phyloP scores from a whole-genome alignment of 2,888 invertebrate genomes.

The Stramonita haemastoma region DNA sequence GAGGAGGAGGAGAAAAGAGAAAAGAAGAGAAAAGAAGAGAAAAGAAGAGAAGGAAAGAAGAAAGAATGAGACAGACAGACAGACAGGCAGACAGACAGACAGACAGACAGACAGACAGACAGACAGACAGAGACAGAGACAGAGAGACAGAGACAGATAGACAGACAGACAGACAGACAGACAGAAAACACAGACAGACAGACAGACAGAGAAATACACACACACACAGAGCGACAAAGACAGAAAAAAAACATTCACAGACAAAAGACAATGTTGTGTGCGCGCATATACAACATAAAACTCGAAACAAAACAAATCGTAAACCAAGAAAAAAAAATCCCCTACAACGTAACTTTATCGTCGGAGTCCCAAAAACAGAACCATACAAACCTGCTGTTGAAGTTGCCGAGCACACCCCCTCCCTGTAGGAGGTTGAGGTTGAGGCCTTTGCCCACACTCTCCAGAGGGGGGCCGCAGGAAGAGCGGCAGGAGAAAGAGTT shows the following conservation, averaged over 20 bases:
- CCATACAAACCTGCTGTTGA: conserved; percentile 17
- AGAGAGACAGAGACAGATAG: neutral
- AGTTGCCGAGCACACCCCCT: conserved; percentile 32
- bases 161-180: neutral
- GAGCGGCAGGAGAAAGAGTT: conserved; percentile 44
- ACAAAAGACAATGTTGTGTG: too few relatives aligned
- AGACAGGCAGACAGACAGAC: neutral
- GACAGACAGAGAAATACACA: neutral
- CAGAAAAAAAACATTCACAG: neutral
- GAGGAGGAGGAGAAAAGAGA: neutral
- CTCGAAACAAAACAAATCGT: too few relatives aligned
- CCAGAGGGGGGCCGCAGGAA: conserved; percentile 43
- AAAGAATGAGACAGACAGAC: neutral
- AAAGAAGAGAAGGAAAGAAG: neutral
- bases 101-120: neutral
- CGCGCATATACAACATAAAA: too few relatives aligned
- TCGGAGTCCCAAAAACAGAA: neutral
- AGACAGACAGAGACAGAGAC: neutral
- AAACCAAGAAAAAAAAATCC: too few relatives aligned
- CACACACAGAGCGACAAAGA: neutral
- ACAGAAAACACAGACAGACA: neutral
- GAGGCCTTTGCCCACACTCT: conserved; percentile 42
- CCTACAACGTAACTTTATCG: neutral
- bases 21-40: neutral
- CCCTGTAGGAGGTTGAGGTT: conserved; percentile 42